These are phyloP conservation scores for Caenorhabditis latens DNA, from an alignment of 1,140 invertebrate genomes.

Conservation along the genomic window DNA sequence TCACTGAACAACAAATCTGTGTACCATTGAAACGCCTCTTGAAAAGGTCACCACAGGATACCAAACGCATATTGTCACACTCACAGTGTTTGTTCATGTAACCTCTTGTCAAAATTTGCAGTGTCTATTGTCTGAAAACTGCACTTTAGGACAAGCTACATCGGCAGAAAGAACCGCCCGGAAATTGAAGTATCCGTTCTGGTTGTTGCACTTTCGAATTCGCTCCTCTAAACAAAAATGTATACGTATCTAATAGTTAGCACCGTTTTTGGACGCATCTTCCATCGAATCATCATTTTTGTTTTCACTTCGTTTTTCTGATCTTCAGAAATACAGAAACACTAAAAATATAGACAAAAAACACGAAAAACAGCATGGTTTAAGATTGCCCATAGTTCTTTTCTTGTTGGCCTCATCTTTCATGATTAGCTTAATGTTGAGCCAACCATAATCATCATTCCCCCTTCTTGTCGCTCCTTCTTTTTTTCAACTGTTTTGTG, in stretches of 20 bases:
- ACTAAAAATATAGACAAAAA: neutral
- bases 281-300: neutral
- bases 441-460: constrained; percentile 12
- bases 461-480: neutral
- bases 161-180: constrained; percentile 15
- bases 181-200: constrained; percentile 38
- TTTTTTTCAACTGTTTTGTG: neutral
- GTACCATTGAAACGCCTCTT: neutral
- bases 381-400: constrained; percentile 35
- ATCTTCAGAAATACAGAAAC: constrained; percentile 24
- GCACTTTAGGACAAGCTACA: constrained; percentile 5
- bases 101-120: constrained; percentile 41
- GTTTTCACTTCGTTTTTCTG: neutral
- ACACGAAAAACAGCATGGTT: neutral
- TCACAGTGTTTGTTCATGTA: constrained; percentile 28
- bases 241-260: neutral
- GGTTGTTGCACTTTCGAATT: neutral
- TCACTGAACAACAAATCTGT: neutral
- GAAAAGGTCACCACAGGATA: constrained; percentile 36
- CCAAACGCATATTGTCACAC: constrained; percentile 22
- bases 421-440: constrained; percentile 29
- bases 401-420: neutral
- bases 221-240: neutral
- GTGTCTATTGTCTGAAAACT: constrained; percentile 36
- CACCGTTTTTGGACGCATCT: neutral